Evolutionary conservation across 2,888 invertebrate species (phyloP).

Genomic region (Sesia apiformis): DNA sequence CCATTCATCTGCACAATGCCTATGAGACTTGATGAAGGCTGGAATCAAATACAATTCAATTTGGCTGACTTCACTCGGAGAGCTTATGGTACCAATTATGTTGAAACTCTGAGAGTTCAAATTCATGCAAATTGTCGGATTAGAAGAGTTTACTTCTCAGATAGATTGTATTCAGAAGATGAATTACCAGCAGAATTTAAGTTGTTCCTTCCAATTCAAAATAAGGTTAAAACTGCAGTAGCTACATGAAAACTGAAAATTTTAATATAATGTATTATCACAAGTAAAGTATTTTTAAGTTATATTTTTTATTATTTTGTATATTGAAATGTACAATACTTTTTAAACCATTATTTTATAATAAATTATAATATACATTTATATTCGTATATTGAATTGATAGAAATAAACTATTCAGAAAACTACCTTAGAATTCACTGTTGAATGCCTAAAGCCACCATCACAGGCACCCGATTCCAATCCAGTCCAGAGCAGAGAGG

Average conservation of each 20-base stretch:
- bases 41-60: slow-evolving; percentile 97
- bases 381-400: too few relatives aligned
- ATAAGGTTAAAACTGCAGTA: slow-evolving; percentile 76
- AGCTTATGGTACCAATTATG: slow-evolving; percentile 97
- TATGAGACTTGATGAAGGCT: slow-evolving; percentile 93
- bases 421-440: too few relatives aligned
- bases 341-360: too few relatives aligned
- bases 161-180: slow-evolving; percentile 94
- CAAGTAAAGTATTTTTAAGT: slow-evolving; percentile 51
- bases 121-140: slow-evolving; percentile 97
- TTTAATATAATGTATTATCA: neutral
- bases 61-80: slow-evolving; percentile 93
- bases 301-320: slow-evolving; percentile 29
- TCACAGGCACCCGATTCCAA: too few relatives aligned
- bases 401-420: too few relatives aligned
- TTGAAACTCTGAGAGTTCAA: slow-evolving; percentile 92
- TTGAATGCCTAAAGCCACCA: too few relatives aligned
- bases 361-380: too few relatives aligned
- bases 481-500: too few relatives aligned
- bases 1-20: slow-evolving; percentile 99
- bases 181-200: slow-evolving; percentile 97
- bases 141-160: slow-evolving; percentile 91
- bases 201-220: slow-evolving; percentile 93
- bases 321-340: neutral
- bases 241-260: slow-evolving; percentile 41